Base-by-base conservation (phyloP, 2,888 invertebrate species). In the Metellina segmentata region DNA sequence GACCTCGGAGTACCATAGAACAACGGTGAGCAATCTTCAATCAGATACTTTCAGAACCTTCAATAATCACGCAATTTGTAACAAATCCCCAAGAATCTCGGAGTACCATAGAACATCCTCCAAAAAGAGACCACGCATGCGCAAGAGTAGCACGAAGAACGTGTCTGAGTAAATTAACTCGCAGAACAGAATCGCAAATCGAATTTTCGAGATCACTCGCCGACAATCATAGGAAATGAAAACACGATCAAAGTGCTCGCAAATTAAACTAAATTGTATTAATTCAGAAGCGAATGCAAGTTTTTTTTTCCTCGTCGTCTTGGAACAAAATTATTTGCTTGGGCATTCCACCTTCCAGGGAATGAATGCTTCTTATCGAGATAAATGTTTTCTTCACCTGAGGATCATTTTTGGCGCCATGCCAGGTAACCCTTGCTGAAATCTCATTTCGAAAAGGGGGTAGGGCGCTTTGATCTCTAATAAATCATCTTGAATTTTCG, bases 371-470 rank as follows among this genome's bases (percentile, higher is more conserved):
- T 16, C 16, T 79, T 51, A 19, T 72, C 34, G 16, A 16, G 52
- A 51, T 0, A 8, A 7, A 7, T 79, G n/a, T 79, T 79, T 61
- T 79, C 61, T 79, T 72, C 79, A 69, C 79, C 79, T 79, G 34
- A 20, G 53, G 61, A 61, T 79, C 1, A 61, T 9, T 19, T 7
- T 48, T 79, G 79, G 79, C 79, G 34, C 53, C 11, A 6, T 61
- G 79, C 79, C 79, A 79, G 34, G 11, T 11, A 53, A 20, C 34
- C 16, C 16, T 61, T 79, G 61, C 61, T 61, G 61, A 61, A 61
- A 61, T 61, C 61, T 61, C 61, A 61, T 61, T 61, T 61, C 61
- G 61, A 11, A 61, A 16, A 8, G 61, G n/a, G n/a, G n/a, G n/a
- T 13, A 13, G 6, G 61, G 61, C 0, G 61, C 61, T 61, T 61